Evolutionary conservation across 1,140 invertebrate genomes (phyloP).

Genomic region (Bombyx mandarina): DNA sequence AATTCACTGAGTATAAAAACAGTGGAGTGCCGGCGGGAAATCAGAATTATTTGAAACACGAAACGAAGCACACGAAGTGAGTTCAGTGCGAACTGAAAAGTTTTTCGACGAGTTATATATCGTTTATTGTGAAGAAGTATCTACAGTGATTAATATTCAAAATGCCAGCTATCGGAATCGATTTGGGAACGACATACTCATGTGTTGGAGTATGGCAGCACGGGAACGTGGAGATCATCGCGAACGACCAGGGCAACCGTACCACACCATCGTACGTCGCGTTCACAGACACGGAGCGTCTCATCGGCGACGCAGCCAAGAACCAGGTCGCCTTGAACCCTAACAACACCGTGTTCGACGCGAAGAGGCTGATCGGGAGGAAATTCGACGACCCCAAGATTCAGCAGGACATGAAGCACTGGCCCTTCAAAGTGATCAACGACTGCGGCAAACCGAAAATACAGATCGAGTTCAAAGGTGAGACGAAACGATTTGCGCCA

Average conservation of each 20-base stretch:
- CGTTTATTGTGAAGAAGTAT: slow-evolving; percentile 1
- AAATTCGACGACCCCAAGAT: slow-evolving; percentile 78
- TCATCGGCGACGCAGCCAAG: slow-evolving; percentile 82
- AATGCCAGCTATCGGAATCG: slow-evolving; percentile 81
- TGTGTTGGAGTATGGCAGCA: slow-evolving; percentile 91
- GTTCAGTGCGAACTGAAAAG: slow-evolving; percentile 35
- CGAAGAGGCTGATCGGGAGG: slow-evolving; percentile 76
- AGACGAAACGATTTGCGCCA: slow-evolving; percentile 80
- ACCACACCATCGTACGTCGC: slow-evolving; percentile 94
- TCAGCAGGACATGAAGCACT: slow-evolving; percentile 82
- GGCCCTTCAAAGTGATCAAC: slow-evolving; percentile 81
- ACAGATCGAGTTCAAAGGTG: slow-evolving; percentile 81
- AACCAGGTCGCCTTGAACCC: slow-evolving; percentile 75
- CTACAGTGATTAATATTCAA: slow-evolving; percentile 17
- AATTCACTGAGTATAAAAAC: slow-evolving; percentile 43
- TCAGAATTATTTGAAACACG: slow-evolving; percentile 49
- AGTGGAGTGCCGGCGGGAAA: slow-evolving; percentile 28
- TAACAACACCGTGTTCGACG: slow-evolving; percentile 71
- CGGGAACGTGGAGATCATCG: slow-evolving; percentile 96
- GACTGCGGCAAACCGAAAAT: slow-evolving; percentile 79
- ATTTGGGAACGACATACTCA: slow-evolving; percentile 89
- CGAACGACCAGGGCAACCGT: slow-evolving; percentile 94
- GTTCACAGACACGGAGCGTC: slow-evolving; percentile 84
- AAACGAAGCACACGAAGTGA: slow-evolving; percentile 32
- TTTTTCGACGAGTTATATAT: slow-evolving; percentile 9